These are phyloP conservation scores for Heterochromis multidens DNA, from an alignment of 2,113 vertebrate species.

Conservation along the genomic window DNA sequence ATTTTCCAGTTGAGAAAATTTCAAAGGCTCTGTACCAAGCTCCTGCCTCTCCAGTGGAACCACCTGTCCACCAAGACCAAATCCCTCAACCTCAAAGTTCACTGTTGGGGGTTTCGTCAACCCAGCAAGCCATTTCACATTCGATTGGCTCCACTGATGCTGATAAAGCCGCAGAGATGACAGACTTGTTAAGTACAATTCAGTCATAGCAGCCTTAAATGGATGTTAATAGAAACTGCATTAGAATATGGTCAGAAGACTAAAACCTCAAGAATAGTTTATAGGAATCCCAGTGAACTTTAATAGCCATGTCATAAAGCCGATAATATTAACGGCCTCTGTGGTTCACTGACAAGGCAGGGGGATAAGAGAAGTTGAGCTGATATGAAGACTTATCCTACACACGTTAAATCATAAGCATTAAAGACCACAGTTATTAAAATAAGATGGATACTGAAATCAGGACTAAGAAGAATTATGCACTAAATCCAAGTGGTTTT, in stretches of 20 bases:
- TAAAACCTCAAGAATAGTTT: slow-evolving; percentile 19
- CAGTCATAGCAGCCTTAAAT: slow-evolving; percentile 39
- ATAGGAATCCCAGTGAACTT: slow-evolving; percentile 37
- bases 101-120: slow-evolving; percentile 36
- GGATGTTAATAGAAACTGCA: slow-evolving; percentile 52
- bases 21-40: slow-evolving; percentile 53
- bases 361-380: background rate
- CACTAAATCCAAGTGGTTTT: background rate
- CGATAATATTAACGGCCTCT: slow-evolving; percentile 33
- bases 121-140: slow-evolving; percentile 59
- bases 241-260: slow-evolving; percentile 33
- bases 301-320: slow-evolving; percentile 45
- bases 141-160: slow-evolving; percentile 42
- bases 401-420: background rate
- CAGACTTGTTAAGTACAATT: slow-evolving; percentile 68
- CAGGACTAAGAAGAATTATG: background rate
- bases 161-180: slow-evolving; percentile 49
- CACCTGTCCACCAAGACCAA: slow-evolving; percentile 66
- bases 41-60: slow-evolving; percentile 53
- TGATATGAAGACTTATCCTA: background rate
- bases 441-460: background rate
- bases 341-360: background rate
- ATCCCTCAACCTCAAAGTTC: slow-evolving; percentile 63
- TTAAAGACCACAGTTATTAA: background rate
- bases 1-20: slow-evolving; percentile 70